Percentiles rank a stretch among this genome's conserved stretches.
Evolutionary conservation across 2,888 invertebrate species (phyloP).

Genomic region (Latheticus oryzae): DNA sequence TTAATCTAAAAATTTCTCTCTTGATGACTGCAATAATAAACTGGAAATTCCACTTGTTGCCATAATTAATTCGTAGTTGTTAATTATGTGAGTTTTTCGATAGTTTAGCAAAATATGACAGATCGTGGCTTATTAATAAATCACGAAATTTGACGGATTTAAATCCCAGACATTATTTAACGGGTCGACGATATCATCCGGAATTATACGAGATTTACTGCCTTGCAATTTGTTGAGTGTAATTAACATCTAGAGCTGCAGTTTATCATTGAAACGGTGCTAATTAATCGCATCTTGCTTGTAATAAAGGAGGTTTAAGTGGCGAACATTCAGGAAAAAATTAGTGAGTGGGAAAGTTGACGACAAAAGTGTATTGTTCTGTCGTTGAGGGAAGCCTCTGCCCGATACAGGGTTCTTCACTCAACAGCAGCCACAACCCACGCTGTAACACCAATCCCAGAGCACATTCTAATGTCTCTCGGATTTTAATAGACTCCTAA

Average conservation of each 20-base stretch:
- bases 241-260: conserved; percentile 58
- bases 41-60: too few relatives aligned
- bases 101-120: background rate
- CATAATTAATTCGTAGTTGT: too few relatives aligned
- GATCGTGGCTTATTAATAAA: background rate
- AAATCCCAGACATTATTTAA: conserved; percentile 42
- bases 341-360: conserved; percentile 52
- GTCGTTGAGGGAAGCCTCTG: conserved; percentile 56
- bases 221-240: conserved; percentile 59
- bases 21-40: too few relatives aligned
- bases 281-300: conserved; percentile 52
- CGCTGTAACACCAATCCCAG: conserved; percentile 51
- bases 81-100: too few relatives aligned
- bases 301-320: conserved; percentile 51
- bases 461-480: conserved; percentile 50
- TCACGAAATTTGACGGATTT: too few relatives aligned
- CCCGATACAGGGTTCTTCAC: conserved; percentile 60
- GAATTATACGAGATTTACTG: conserved; percentile 56
- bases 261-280: conserved; percentile 52
- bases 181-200: conserved; percentile 50
- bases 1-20: too few relatives aligned
- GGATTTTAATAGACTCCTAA: conserved; percentile 52
- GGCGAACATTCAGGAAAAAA: too few relatives aligned
- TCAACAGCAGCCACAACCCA: conserved; percentile 54
- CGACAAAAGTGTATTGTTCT: conserved; percentile 65